Percentiles rank a stretch among this genome's conserved stretches.
These are phyloP conservation scores for Cromileptes altivelis DNA, from an alignment of 2,113 vertebrate genomes.

Conservation along the genomic window DNA sequence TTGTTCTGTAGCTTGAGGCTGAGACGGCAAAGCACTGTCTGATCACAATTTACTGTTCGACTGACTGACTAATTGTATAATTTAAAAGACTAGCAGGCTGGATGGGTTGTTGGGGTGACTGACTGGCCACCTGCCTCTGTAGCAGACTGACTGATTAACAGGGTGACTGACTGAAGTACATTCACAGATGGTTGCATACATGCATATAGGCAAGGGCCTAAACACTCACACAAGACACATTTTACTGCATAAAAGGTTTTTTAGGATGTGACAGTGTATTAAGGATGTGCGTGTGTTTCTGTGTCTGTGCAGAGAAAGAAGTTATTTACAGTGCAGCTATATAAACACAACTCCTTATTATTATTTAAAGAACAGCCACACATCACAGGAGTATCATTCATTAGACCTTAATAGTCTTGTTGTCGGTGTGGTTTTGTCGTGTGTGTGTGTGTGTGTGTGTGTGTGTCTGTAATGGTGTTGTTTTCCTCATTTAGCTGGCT, in stretches of 20 bases:
- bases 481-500: constrained; percentile 91
- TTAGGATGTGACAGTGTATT: neutral
- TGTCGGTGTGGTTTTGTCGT: constrained; percentile 75
- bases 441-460: constrained; percentile 12
- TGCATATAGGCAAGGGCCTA: neutral
- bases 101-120: constrained; percentile 40
- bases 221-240: neutral
- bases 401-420: constrained; percentile 91
- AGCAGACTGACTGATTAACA: constrained; percentile 64
- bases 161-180: constrained; percentile 64
- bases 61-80: constrained; percentile 31
- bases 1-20: neutral
- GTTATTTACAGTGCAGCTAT: constrained; percentile 90
- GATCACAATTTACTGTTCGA: constrained; percentile 12
- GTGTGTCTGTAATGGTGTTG: constrained; percentile 68
- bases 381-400: constrained; percentile 93
- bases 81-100: constrained; percentile 15
- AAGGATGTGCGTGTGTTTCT: neutral
- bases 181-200: constrained; percentile 51
- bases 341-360: constrained; percentile 91
- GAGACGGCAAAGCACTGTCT: constrained; percentile 1
- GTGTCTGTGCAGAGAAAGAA: constrained; percentile 28
- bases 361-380: constrained; percentile 91
- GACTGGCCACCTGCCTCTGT: constrained; percentile 41
- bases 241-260: constrained; percentile 37